Evolutionary conservation across 2,113 vertebrate genomes (phyloP).

Genomic region (Gnathonemus longibarbis): DNA sequence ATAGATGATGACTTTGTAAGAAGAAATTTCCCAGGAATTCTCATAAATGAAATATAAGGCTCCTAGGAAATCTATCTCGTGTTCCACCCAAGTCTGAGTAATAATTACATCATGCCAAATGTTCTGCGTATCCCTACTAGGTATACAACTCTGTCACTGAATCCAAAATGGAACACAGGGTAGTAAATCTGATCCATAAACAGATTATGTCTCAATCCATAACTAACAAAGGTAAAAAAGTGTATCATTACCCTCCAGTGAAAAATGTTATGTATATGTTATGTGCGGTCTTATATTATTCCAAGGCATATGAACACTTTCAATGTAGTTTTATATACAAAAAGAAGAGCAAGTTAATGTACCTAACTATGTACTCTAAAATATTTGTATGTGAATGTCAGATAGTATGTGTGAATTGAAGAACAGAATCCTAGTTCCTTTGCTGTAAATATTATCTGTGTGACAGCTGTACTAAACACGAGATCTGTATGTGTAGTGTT

Average conservation of each 20-base stretch:
- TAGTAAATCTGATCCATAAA: not conserved
- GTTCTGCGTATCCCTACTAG: not conserved
- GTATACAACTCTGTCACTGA: not conserved
- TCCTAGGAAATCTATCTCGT: not conserved
- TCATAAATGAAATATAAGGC: not conserved
- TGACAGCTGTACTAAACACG: not conserved
- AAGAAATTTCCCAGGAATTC: not conserved
- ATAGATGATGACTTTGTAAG: not conserved
- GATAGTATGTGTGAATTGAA: not conserved
- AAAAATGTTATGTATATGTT: not conserved
- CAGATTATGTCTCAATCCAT: not conserved
- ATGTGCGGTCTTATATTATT: not conserved
- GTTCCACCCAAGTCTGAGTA: not conserved
- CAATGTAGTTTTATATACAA: not conserved
- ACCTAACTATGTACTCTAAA: not conserved
- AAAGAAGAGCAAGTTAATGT: not conserved
- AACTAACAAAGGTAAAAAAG: not conserved
- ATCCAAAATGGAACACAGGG: not conserved
- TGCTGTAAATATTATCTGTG: not conserved
- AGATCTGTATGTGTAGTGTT: not conserved
- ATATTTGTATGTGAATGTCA: not conserved
- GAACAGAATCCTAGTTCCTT: not conserved
- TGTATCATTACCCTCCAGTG: not conserved
- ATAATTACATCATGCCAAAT: not conserved
- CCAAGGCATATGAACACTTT: not conserved